Percentiles rank a stretch among this genome's conserved stretches.
Conservation (phyloP, 2,797 vertebrate genomes). For the Lepus oiostolus region DNA sequence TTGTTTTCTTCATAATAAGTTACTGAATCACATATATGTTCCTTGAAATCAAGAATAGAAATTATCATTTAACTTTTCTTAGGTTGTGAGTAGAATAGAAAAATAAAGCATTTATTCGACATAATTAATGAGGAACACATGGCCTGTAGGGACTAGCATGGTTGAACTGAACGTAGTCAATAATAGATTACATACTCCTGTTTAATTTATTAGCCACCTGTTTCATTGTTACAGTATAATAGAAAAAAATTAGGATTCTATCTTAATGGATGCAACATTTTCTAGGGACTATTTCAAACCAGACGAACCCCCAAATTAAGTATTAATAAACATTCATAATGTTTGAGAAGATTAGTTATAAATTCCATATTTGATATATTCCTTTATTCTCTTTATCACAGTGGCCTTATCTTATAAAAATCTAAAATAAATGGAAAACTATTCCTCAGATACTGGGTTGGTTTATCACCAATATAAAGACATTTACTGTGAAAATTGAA, state of each 20-base stretch:
- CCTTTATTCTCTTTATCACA: slow-evolving; percentile 1
- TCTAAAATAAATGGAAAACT: slow-evolving; percentile 8
- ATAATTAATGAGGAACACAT: slow-evolving; percentile 83
- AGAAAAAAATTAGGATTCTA: slow-evolving; percentile 81
- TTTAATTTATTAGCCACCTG: slow-evolving; percentile 88
- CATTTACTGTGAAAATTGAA: not conserved
- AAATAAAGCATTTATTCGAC: slow-evolving; percentile 77
- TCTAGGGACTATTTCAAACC: slow-evolving; percentile 70
- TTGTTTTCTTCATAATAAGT: slow-evolving; percentile 12
- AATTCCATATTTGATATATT: slow-evolving; percentile 4
- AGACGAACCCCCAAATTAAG: slow-evolving; percentile 69
- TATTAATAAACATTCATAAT: not conserved
- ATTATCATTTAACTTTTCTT: slow-evolving; percentile 81
- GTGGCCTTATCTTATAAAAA: not conserved
- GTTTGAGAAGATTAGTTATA: slow-evolving; percentile 34
- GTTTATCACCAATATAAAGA: slow-evolving; percentile 16
- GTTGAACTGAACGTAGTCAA: slow-evolving; percentile 80
- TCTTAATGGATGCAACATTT: slow-evolving; percentile 68
- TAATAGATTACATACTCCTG: slow-evolving; percentile 86
- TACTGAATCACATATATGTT: not conserved
- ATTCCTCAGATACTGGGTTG: not conserved
- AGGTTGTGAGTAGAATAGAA: slow-evolving; percentile 77
- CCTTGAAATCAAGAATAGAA: slow-evolving; percentile 59
- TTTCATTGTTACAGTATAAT: slow-evolving; percentile 82
- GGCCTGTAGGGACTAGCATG: slow-evolving; percentile 76